Evolutionary conservation across 2,888 invertebrate species (phyloP), one percentile per base, ranked within the genome.

Genomic region (Eupsilia transversa): DNA sequence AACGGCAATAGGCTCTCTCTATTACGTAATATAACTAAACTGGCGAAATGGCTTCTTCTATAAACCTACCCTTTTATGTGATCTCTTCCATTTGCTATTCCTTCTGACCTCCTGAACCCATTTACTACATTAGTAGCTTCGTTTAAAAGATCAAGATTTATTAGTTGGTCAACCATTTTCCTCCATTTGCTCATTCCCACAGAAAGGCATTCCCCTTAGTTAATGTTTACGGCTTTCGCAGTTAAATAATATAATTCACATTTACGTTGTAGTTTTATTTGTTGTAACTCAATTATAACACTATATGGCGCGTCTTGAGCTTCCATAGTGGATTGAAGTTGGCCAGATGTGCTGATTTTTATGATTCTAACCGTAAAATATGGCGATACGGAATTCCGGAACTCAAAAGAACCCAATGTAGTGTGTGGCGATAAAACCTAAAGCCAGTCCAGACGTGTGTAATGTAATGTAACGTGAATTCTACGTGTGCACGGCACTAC

Each of bases 331-430:
- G 56, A 59, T 65, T 71, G 46, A 80, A 60, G 35, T n/a, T 49
- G n/a, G 35, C 66, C 83, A 85, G 81, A 87, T 79, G 85, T 56
- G 68, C 57, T 64, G 74, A 68, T 76, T 79, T 56, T 86, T 85
- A 86, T 81, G 81, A 64, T 38, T 6, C 3, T n/a, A 3, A 2
- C 49, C 35, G 80, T 75, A 79, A 57, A 73, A 63, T 69, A 67
- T 17, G 12, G n/a, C 12, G 7, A 14, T 49, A 56, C 9, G 17
- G 33, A 69, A 72, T 17, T 33, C 14, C 14, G 56, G 38, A 68
- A 68, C 3, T 46, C 38, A 14, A 33, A 33, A 54, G 30, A 30
- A 14, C 12, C 27, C 0, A 17, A 3, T 20, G 20, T 7, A 20
- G 3, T 56, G 14, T 57, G 17, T 17, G 17, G n/a, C 9, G 2